Evolutionary conservation across 2,888 invertebrate species (phyloP).

Genomic region (Rambutsinella grinnellia): DNA sequence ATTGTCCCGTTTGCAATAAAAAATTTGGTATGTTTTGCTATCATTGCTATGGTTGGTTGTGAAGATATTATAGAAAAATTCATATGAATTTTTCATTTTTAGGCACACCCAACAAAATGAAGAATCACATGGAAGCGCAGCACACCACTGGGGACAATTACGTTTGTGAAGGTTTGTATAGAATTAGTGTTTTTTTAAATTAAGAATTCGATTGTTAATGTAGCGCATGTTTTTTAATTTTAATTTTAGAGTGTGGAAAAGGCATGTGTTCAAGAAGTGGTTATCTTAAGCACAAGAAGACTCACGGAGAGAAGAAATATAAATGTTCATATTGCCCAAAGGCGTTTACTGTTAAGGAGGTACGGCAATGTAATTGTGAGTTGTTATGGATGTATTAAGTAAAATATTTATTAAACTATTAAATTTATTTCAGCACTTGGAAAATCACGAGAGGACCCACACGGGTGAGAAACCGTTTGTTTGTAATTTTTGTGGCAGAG

Average conservation of each 20-base stretch:
- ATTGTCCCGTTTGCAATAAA: background rate
- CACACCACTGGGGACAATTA: background rate
- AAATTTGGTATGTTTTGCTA: background rate
- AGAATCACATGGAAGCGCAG: too few species aligned
- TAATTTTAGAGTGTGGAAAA: background rate
- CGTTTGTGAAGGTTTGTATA: constrained; percentile 6
- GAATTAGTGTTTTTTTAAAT: too few species aligned
- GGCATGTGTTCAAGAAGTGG: background rate
- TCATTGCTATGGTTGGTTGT: background rate
- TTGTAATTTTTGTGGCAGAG: constrained; percentile 1
- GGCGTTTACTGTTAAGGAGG: background rate
- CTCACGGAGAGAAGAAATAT: constrained; percentile 1
- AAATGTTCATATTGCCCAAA: constrained; percentile 1
- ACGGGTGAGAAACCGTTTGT: constrained; percentile 6
- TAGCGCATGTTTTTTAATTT: background rate
- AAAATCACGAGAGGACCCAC: background rate
- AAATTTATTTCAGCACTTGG: background rate
- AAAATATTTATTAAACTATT: background rate
- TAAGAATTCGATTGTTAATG: too few species aligned
- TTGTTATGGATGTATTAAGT: background rate
- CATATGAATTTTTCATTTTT: too few species aligned
- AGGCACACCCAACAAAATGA: too few species aligned
- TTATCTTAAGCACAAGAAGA: too few species aligned
- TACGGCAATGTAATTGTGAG: background rate
- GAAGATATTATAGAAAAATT: too few species aligned